phyloP scores from a whole-genome alignment of 2,888 invertebrate genomes.

The Lithophane ornitopus region DNA sequence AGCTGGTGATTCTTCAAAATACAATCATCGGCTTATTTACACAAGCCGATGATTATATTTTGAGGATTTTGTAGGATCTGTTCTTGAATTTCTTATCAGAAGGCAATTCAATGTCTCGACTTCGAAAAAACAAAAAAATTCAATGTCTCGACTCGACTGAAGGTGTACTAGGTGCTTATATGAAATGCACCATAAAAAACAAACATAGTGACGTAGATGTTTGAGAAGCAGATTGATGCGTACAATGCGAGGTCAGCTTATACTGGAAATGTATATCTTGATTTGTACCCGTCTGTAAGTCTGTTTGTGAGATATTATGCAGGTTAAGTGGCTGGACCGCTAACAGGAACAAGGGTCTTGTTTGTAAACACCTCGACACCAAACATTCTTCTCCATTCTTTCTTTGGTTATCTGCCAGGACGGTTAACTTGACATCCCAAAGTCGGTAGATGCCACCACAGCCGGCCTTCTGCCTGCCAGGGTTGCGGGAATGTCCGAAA shows the following conservation, averaged over 20 bases:
- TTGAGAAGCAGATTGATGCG: conserved; percentile 3
- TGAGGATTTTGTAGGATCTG: no score
- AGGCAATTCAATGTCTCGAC: background rate
- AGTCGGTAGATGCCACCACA: background rate
- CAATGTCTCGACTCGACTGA: background rate
- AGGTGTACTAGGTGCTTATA: background rate
- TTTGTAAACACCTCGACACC: background rate
- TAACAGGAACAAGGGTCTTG: background rate
- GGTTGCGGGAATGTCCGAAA: no score
- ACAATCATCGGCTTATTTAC: background rate
- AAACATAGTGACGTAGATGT: background rate
- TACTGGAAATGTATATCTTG: no score
- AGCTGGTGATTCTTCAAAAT: background rate
- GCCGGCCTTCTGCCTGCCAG: background rate
- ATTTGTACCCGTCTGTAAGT: no score
- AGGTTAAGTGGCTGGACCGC: background rate
- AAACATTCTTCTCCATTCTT: background rate
- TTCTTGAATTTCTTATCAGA: background rate
- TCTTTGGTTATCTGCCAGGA: background rate
- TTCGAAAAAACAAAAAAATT: no score
- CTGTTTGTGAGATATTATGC: background rate
- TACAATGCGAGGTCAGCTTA: no score
- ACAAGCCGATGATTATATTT: no score
- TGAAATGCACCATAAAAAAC: background rate
- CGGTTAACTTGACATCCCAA: background rate